Percentiles rank a stretch among this genome's conserved stretches.
Evolutionary conservation across 2,113 vertebrate genomes (phyloP).

Genomic region (Sakesphorus luctuosus): DNA sequence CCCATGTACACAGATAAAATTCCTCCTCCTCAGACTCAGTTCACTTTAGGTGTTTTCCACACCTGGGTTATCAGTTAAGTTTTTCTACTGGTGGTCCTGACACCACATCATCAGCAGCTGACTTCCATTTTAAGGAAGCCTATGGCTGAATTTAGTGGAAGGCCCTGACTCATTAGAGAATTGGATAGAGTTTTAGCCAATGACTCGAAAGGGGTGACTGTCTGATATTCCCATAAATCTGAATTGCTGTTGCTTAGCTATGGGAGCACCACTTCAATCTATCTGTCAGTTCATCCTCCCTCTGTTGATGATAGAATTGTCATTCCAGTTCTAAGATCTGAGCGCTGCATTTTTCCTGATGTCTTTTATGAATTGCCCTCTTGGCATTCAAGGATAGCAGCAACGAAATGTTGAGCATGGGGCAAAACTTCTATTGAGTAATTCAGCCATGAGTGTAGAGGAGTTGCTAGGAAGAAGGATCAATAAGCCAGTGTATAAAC

Average conservation of each 20-base stretch:
- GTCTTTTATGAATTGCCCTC: neutral
- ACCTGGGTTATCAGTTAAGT: neutral
- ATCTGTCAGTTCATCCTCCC: neutral
- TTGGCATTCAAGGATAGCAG: neutral
- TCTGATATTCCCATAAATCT: neutral
- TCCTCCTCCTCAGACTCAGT: neutral
- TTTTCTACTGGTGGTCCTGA: neutral
- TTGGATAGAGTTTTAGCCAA: neutral
- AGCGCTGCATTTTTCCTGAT: neutral
- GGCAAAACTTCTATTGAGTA: neutral
- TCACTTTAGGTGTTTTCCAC: neutral
- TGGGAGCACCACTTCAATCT: neutral
- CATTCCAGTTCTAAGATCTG: neutral
- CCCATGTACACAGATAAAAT: neutral
- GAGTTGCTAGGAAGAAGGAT: neutral
- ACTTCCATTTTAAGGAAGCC: neutral
- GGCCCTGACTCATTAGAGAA: neutral
- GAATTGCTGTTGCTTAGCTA: neutral
- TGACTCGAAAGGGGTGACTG: fast-evolving
- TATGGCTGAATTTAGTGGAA: neutral
- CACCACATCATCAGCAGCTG: neutral
- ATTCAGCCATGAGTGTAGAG: fast-evolving
- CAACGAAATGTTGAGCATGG: neutral
- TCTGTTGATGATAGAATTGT: fast-evolving
- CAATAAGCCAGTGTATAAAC: neutral